Evolutionary conservation across 1,140 invertebrate genomes (phyloP).

Genomic region (Pemphigus obesinymphae): DNA sequence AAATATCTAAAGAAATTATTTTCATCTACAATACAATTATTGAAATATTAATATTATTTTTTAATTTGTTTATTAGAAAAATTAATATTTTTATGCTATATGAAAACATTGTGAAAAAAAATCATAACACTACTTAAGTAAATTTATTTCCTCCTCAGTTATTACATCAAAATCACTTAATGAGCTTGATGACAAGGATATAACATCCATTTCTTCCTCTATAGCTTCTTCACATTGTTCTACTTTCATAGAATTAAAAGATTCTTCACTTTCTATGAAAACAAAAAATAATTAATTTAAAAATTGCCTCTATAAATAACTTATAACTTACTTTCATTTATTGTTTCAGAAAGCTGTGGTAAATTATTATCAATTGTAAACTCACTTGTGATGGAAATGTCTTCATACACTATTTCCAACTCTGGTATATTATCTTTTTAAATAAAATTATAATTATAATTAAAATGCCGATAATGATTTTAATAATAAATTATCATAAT

Average conservation of each 20-base stretch:
- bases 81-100: neutral
- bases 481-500: neutral
- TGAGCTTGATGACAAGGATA: constrained; percentile 27
- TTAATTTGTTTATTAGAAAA: neutral
- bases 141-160: constrained; percentile 33
- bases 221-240: neutral
- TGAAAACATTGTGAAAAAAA: neutral
- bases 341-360: neutral
- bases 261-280: constrained; percentile 3
- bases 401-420: constrained; percentile 17
- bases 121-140: neutral
- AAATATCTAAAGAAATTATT: constrained; percentile 24
- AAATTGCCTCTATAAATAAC: neutral
- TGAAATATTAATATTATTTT: neutral
- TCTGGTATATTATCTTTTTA: constrained; percentile 3
- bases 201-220: constrained; percentile 22
- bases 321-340: neutral
- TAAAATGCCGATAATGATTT: neutral
- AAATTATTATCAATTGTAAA: neutral
- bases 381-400: neutral
- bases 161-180: constrained; percentile 36
- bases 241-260: neutral
- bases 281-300: neutral
- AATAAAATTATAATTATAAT: neutral
- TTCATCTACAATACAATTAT: neutral